phyloP scores from a whole-genome alignment of 2,797 vertebrate genomes.

The Coregonus sp. region DNA sequence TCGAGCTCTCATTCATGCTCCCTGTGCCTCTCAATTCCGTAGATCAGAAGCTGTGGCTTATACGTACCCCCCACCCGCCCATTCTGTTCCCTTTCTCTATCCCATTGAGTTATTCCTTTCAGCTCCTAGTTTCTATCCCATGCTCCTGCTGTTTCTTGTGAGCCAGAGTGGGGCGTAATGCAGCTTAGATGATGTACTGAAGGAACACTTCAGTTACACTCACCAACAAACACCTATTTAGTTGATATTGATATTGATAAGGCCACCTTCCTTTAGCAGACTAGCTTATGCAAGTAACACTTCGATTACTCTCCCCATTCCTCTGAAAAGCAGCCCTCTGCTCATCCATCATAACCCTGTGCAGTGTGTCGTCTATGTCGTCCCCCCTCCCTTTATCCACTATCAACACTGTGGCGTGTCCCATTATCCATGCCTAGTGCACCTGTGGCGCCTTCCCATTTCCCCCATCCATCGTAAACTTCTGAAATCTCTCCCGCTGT shows the following conservation, averaged over 20 bases:
- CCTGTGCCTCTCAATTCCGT: slow-evolving; percentile 48
- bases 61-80: slow-evolving; percentile 1
- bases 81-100: not conserved
- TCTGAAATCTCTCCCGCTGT: slow-evolving; percentile 6
- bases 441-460: slow-evolving; percentile 27
- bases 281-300: not conserved
- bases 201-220: slow-evolving; percentile 17
- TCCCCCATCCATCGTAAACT: not conserved
- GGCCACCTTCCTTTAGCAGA: not conserved
- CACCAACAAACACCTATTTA: not conserved
- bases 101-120: slow-evolving; percentile 20
- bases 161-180: not conserved
- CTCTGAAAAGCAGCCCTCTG: slow-evolving; percentile 20
- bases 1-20: slow-evolving; percentile 25
- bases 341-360: slow-evolving; percentile 48
- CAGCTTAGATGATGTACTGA: not conserved
- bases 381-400: slow-evolving; percentile 14
- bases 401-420: slow-evolving; percentile 28
- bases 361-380: not conserved
- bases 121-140: slow-evolving; percentile 5
- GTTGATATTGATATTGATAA: not conserved
- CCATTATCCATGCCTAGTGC: slow-evolving; percentile 34
- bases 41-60: slow-evolving; percentile 49
- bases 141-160: not conserved
- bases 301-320: not conserved